Conservation (phyloP, 2,888 invertebrate genomes). For the Odontomyia ornata region DNA sequence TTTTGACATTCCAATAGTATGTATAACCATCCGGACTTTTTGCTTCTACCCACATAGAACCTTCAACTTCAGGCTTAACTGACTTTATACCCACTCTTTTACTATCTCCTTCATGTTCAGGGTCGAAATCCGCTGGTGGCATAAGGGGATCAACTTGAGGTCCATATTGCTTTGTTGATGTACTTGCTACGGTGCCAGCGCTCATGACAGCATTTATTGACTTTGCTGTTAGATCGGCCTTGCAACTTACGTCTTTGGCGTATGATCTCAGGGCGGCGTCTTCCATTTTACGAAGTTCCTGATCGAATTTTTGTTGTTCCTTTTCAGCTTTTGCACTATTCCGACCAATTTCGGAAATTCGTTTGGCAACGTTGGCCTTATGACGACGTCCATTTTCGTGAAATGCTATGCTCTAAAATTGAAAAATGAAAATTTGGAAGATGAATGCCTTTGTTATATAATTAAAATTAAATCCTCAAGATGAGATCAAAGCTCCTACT, state of each 20-base stretch:
- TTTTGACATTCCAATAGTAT: constrained; percentile 88
- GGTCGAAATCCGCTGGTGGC: constrained; percentile 59
- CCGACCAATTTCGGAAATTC: constrained; percentile 84
- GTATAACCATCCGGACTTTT: constrained; percentile 78
- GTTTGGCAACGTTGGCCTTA: constrained; percentile 89
- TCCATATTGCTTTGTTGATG: constrained; percentile 25
- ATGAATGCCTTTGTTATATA: no score
- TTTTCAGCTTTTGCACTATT: constrained; percentile 83
- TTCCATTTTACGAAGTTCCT: constrained; percentile 88
- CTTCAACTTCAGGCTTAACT: constrained; percentile 53
- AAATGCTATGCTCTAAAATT: constrained; percentile 85
- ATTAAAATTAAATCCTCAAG: no score
- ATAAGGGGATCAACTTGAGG: constrained; percentile 62
- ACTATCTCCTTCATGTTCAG: constrained; percentile 56
- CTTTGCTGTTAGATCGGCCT: constrained; percentile 61
- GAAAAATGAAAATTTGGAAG: no score
- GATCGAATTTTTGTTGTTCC: constrained; percentile 78
- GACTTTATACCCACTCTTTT: constrained; percentile 56
- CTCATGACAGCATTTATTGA: constrained; percentile 58
- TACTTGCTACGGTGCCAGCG: constrained; percentile 30
- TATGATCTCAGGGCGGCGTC: constrained; percentile 89
- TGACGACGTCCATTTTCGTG: constrained; percentile 94
- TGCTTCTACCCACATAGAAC: constrained; percentile 81
- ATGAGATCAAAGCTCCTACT: no score
- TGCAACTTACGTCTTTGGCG: constrained; percentile 76